phyloP scores from a whole-genome alignment of 2,888 invertebrate species.

The Tridacna crocea region DNA sequence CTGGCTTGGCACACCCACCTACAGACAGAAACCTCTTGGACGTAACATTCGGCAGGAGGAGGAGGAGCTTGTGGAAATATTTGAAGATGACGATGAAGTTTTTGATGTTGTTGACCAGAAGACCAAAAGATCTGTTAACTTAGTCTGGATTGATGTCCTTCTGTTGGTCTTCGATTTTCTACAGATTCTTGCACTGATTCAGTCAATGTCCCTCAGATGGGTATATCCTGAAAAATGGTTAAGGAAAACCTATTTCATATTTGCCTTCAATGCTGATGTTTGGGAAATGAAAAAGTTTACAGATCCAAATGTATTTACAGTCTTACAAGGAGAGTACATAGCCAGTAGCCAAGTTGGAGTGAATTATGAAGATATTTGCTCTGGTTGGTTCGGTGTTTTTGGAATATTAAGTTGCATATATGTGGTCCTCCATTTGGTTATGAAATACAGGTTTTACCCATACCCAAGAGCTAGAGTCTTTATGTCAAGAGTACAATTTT shows the following conservation, averaged over 20 bases:
- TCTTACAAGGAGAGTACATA: constrained; percentile 72
- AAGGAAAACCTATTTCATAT: constrained; percentile 68
- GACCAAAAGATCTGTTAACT: constrained; percentile 72
- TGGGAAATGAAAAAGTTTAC: constrained; percentile 80
- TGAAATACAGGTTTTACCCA: constrained; percentile 69
- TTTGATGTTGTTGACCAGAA: constrained; percentile 69
- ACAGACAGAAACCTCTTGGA: constrained; percentile 57
- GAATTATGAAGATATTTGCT: constrained; percentile 69
- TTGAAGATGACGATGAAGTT: constrained; percentile 72
- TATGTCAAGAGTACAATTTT: constrained; percentile 75
- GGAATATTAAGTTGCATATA: constrained; percentile 59
- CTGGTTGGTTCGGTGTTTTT: constrained; percentile 70
- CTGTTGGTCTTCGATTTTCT: constrained; percentile 74
- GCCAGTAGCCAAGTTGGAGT: constrained; percentile 71
- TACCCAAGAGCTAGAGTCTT: constrained; percentile 68
- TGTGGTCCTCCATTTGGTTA: constrained; percentile 61
- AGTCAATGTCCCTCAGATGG: constrained; percentile 81
- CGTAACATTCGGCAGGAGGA: constrained; percentile 48
- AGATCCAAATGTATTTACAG: constrained; percentile 67
- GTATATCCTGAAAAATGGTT: constrained; percentile 77
- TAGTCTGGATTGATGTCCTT: constrained; percentile 73
- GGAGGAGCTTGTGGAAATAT: constrained; percentile 52
- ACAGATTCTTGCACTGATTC: constrained; percentile 78
- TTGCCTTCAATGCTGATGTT: constrained; percentile 78
- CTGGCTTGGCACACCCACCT: constrained; percentile 59